These are phyloP conservation scores for Aphrophora alni DNA, from an alignment of 2,888 invertebrate species.

Conservation along the genomic window DNA sequence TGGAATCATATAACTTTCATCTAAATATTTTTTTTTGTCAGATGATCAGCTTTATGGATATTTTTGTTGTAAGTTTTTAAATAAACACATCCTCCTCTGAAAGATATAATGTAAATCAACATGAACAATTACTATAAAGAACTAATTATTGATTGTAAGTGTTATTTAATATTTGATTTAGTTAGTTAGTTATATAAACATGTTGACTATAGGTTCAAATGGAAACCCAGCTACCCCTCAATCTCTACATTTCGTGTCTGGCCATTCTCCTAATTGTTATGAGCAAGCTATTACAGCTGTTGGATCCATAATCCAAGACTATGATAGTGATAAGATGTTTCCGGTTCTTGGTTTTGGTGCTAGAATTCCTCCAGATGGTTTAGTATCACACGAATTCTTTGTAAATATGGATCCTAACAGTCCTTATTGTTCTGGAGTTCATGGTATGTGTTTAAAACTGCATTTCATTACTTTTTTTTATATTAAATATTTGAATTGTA, in stretches of 20 bases:
- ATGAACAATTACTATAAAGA: too few species aligned
- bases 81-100: too few species aligned
- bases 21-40: too few species aligned
- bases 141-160: too few species aligned
- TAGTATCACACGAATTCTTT: constrained; percentile 56
- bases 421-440: constrained; percentile 59
- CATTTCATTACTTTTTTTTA: too few species aligned
- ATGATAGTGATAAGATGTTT: constrained; percentile 60
- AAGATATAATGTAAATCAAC: too few species aligned
- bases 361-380: constrained; percentile 55
- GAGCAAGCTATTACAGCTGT: constrained; percentile 56
- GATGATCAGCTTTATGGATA: too few species aligned
- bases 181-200: too few species aligned
- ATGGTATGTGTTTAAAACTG: constrained; percentile 46
- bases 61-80: too few species aligned
- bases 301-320: constrained; percentile 59
- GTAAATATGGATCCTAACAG: constrained; percentile 61
- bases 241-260: constrained; percentile 58
- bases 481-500: too few species aligned
- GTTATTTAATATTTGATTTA: too few species aligned
- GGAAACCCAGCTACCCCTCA: constrained; percentile 56
- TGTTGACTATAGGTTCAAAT: constrained; percentile 55
- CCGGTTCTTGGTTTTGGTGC: constrained; percentile 60
- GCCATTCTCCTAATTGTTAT: constrained; percentile 50
- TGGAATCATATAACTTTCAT: too few species aligned